A percentile compares a stretch with the other conserved stretches of the same genome.
Conservation (phyloP, 2,797 vertebrate genomes). For the Coranthus polyacanthus region DNA sequence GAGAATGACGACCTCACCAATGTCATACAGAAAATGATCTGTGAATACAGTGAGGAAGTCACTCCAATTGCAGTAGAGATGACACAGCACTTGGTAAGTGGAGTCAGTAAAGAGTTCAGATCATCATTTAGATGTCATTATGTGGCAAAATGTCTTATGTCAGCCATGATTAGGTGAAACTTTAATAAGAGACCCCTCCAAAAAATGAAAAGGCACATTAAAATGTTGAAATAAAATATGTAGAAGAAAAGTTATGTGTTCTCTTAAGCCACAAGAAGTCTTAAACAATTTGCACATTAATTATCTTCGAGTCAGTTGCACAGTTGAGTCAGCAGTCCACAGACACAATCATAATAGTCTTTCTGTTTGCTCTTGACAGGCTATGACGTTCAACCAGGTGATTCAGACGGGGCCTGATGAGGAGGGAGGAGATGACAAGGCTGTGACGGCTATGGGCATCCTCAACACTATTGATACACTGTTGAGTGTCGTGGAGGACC, state of each 20-base stretch:
- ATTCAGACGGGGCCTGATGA: constrained; percentile 99
- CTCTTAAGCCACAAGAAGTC: too few species aligned
- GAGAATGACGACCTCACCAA: constrained; percentile 99
- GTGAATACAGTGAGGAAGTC: constrained; percentile 99
- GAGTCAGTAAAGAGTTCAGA: constrained; percentile 6
- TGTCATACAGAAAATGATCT: constrained; percentile 99
- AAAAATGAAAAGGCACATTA: too few species aligned
- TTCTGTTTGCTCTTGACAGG: constrained; percentile 79
- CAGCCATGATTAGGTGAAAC: too few species aligned
- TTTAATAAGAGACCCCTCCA: too few species aligned
- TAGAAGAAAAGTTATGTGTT: too few species aligned
- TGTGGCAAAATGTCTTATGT: too few species aligned
- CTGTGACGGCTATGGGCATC: constrained; percentile 99
- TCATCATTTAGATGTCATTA: neutral
- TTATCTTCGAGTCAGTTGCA: too few species aligned
- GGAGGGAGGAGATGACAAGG: constrained; percentile 98
- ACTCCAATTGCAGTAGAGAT: constrained; percentile 99
- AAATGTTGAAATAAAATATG: too few species aligned
- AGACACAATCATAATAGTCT: constrained; percentile 1
- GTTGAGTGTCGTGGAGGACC: constrained; percentile 98
- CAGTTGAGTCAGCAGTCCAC: neutral
- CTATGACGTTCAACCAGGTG: constrained; percentile 99
- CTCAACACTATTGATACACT: constrained; percentile 99
- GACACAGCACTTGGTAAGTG: constrained; percentile 97
- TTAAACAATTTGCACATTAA: too few species aligned